Conservation (phyloP, 2,113 vertebrate species). For the Cochlearius cochlearius region DNA sequence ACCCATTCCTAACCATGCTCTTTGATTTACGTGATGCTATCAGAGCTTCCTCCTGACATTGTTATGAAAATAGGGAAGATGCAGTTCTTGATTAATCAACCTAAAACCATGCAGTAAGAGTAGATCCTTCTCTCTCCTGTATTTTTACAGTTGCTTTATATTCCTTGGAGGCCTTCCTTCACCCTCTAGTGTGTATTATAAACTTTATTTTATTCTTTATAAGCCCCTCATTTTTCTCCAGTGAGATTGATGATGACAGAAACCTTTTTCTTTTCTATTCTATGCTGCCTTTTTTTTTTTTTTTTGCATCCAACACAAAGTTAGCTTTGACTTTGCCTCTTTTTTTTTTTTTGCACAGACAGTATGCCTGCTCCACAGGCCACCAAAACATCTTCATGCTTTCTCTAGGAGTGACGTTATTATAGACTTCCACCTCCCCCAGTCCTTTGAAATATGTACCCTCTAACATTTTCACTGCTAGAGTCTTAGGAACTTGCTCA, state of each 20-base stretch:
- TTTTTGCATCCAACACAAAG: neutral
- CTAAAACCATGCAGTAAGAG: neutral
- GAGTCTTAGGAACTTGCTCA: neutral
- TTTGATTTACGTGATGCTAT: neutral
- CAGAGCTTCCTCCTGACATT: neutral
- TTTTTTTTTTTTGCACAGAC: neutral
- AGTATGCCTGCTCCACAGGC: neutral
- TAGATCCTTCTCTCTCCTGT: neutral
- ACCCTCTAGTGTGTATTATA: neutral
- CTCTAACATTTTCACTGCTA: neutral
- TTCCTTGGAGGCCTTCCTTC: neutral
- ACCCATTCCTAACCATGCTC: neutral
- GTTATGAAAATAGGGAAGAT: neutral
- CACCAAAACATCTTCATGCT: neutral
- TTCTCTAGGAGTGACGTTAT: neutral
- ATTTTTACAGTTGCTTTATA: neutral
- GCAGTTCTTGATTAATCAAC: neutral
- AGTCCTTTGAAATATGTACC: neutral
- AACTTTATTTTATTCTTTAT: neutral
- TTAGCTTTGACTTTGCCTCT: neutral
- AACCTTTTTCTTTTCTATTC: neutral
- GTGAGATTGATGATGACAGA: fast-evolving
- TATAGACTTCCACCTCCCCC: neutral
- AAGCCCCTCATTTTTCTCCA: neutral
- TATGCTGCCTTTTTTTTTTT: neutral